Conservation (phyloP, 2,888 invertebrate genomes). For the Tachystola acroxantha region DNA sequence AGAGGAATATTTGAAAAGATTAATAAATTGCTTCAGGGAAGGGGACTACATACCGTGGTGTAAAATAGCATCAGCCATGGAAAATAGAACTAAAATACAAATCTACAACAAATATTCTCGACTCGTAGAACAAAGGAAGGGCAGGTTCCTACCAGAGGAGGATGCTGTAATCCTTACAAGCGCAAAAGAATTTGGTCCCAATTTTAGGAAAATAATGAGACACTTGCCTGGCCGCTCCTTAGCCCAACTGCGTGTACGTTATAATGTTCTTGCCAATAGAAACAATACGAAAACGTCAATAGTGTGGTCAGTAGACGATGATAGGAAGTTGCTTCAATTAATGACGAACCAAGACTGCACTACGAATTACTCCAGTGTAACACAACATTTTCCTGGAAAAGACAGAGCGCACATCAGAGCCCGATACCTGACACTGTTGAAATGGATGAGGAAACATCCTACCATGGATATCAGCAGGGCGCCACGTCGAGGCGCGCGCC, state of each 20-base stretch:
- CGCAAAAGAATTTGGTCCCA: constrained; percentile 77
- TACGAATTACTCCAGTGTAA: constrained; percentile 58
- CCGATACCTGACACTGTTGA: constrained; percentile 59
- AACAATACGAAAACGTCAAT: constrained; percentile 50
- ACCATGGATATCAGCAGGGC: constrained; percentile 24
- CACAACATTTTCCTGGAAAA: constrained; percentile 49
- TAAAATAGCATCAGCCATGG: constrained; percentile 80
- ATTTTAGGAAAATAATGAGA: constrained; percentile 78
- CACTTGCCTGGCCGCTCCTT: constrained; percentile 80
- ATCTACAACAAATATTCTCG: constrained; percentile 78
- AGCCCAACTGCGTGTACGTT: constrained; percentile 80
- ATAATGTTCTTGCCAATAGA: constrained; percentile 61
- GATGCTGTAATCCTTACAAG: constrained; percentile 81
- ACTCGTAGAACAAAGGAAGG: constrained; percentile 66
- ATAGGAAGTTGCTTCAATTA: constrained; percentile 74
- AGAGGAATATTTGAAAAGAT: constrained; percentile 79
- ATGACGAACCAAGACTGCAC: constrained; percentile 64
- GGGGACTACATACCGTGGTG: constrained; percentile 87
- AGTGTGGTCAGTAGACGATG: constrained; percentile 81
- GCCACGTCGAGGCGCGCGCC: constrained; percentile 28
- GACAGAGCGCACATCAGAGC: constrained; percentile 74
- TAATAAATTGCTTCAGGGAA: constrained; percentile 80
- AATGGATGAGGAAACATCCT: constrained; percentile 53
- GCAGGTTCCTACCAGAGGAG: constrained; percentile 82
- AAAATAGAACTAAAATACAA: constrained; percentile 81